These are phyloP conservation scores for Anaspis maculata DNA, from an alignment of 2,888 invertebrate species.

Conservation along the genomic window DNA sequence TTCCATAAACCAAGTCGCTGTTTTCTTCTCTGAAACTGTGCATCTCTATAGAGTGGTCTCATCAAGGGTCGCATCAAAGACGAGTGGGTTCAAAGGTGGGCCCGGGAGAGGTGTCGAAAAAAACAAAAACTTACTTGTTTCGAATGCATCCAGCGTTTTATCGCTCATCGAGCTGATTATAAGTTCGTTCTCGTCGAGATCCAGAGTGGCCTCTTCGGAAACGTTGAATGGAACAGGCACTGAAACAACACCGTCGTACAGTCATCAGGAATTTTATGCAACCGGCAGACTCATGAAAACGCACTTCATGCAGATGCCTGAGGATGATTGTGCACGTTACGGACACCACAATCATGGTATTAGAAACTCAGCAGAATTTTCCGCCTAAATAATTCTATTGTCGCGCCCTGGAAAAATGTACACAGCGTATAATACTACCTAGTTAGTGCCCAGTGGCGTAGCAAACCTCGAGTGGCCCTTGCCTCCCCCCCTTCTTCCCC, in stretches of 20 bases:
- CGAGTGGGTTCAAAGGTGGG: no score
- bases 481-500: no score
- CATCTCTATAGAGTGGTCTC: no score
- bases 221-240: conserved; percentile 43
- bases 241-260: conserved; percentile 22
- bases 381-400: no score
- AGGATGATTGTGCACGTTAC: conserved; percentile 26
- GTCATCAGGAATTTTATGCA: conserved; percentile 15
- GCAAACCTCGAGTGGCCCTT: no score
- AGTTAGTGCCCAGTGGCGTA: no score
- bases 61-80: no score
- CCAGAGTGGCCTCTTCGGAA: conserved; percentile 45
- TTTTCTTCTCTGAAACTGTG: no score
- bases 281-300: conserved; percentile 13
- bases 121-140: conserved; percentile 46
- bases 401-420: no score
- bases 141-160: conserved; percentile 45
- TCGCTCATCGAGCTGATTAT: conserved; percentile 48
- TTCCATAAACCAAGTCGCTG: no score
- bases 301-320: conserved; percentile 23
- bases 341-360: conserved; percentile 4
- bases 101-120: conserved; percentile 1
- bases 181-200: conserved; percentile 45
- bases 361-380: not conserved
- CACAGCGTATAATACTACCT: no score